Evolutionary conservation across 1,140 invertebrate genomes (phyloP).

Genomic region (Tribolium castaneum): DNA sequence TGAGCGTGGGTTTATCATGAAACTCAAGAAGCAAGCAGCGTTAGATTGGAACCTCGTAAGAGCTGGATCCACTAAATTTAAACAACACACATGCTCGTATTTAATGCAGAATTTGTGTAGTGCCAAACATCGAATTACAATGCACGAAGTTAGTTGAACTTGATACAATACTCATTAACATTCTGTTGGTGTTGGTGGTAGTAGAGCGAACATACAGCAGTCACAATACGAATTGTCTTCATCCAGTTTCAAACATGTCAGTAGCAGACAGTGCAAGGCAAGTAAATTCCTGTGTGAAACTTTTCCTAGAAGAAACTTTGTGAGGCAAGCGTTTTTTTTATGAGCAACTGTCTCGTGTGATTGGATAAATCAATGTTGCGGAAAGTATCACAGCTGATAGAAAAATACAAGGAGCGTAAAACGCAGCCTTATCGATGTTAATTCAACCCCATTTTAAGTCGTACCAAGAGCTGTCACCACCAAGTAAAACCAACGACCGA

Average conservation of each 20-base stretch:
- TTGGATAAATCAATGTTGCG: slow-evolving; percentile 30
- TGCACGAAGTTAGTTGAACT: slow-evolving; percentile 25
- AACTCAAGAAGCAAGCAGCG: slow-evolving; percentile 9
- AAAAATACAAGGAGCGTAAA: neutral
- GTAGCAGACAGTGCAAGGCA: neutral
- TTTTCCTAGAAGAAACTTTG: neutral
- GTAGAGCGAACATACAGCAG: neutral
- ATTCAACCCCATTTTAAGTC: neutral
- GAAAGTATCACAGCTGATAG: slow-evolving; percentile 17
- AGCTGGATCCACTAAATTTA: slow-evolving; percentile 6
- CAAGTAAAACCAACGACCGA: slow-evolving; percentile 16
- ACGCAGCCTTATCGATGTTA: slow-evolving; percentile 10
- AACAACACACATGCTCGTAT: slow-evolving; percentile 2
- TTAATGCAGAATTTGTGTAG: slow-evolving; percentile 29
- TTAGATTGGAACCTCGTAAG: slow-evolving; percentile 2
- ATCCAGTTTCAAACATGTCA: slow-evolving; percentile 32
- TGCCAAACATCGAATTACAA: slow-evolving; percentile 30
- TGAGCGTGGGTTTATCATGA: neutral
- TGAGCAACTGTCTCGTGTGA: slow-evolving; percentile 19
- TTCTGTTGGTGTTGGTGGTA: slow-evolving; percentile 24
- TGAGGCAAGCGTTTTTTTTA: neutral
- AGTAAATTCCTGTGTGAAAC: slow-evolving; percentile 17
- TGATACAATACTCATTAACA: slow-evolving; percentile 31
- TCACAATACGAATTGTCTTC: slow-evolving; percentile 29
- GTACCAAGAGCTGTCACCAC: slow-evolving; percentile 2